Evolutionary conservation across 2,797 vertebrate genomes (phyloP), one percentile per base, ranked within the genome.

Genomic region (Crenuchus spilurus): DNA sequence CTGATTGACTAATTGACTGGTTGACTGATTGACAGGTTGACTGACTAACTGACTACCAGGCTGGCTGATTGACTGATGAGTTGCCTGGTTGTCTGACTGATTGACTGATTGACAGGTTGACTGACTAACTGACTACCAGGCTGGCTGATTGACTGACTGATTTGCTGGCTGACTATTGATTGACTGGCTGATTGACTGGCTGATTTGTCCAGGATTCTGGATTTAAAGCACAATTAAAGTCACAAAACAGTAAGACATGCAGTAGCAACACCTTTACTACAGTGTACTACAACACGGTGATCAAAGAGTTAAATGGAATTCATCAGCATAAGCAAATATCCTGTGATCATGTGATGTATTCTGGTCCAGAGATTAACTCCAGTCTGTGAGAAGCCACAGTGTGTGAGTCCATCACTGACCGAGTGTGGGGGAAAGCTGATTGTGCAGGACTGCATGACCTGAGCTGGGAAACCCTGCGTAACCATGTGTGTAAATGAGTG

Each of bases 381-480:
- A 7, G 18, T 24, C 33, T 26, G n/a, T 22, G 41, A 13, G 33
- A 39, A 26, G 0, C 41, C 42, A 49, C 22, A 24, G 30, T 14
- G 22, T 39, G 33, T 41, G n/a, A 54, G 44, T 14, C 24, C 6
- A 63, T 39, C n/a, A 63, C 10, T 13, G 13, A 39, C 16, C 14
- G 54, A 57, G n/a, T 0, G 5, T 8, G 10, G 35, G 31, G 35
- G 13, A 14, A 26, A 18, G 41, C 9, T 30, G 61, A 64, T 18
- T n/a, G 16, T 44, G 41, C 61, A 64, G 51, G 16, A 46, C 61
- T n/a, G 26, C 14, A 10, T 18, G 26, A 24, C 61, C 61, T 18
- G n/a, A 18, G 26, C 41, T 46, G 39, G 74, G 62, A 57, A 70
- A 46, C 33, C 42, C 69, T 67, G 46, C 2, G 14, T 5, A 14